A percentile compares a stretch with the other conserved stretches of the same genome.
Evolutionary conservation across 2,797 vertebrate genomes (phyloP).

Genomic region (Myiothlypis chrysogaster): DNA sequence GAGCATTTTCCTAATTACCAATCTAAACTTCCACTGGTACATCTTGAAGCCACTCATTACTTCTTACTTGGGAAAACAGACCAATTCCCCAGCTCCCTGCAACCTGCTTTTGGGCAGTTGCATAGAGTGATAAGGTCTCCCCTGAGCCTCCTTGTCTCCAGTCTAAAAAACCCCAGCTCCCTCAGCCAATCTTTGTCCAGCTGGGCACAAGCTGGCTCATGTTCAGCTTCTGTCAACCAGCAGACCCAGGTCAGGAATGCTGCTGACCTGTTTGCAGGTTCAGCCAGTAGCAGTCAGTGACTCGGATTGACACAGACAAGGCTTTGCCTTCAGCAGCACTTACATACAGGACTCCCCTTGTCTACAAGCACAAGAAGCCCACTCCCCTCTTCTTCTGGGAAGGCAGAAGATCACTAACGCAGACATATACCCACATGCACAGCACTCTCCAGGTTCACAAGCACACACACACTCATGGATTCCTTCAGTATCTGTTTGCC

Average conservation of each 20-base stretch:
- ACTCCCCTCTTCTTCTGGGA: background rate
- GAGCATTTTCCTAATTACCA: background rate
- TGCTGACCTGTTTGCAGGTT: background rate
- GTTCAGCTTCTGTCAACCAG: fast-evolving
- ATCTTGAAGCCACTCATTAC: background rate
- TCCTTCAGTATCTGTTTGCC: background rate
- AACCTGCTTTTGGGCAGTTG: background rate
- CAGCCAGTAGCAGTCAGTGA: background rate
- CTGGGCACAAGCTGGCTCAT: background rate
- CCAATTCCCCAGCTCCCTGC: background rate
- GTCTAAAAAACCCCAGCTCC: fast-evolving
- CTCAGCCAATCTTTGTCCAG: background rate
- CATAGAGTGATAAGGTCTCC: background rate
- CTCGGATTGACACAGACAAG: fast-evolving
- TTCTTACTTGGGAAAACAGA: background rate
- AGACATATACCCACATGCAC: no score
- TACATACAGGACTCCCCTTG: background rate
- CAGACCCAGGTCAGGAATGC: background rate
- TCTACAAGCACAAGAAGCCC: background rate
- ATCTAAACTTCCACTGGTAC: background rate
- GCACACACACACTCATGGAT: fast-evolving
- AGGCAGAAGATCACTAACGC: background rate
- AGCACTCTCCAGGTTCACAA: background rate
- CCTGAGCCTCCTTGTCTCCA: background rate
- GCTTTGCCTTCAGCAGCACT: background rate